phyloP scores from a whole-genome alignment of 2,797 vertebrate genomes.

The Mormyrus proboscirostris region DNA sequence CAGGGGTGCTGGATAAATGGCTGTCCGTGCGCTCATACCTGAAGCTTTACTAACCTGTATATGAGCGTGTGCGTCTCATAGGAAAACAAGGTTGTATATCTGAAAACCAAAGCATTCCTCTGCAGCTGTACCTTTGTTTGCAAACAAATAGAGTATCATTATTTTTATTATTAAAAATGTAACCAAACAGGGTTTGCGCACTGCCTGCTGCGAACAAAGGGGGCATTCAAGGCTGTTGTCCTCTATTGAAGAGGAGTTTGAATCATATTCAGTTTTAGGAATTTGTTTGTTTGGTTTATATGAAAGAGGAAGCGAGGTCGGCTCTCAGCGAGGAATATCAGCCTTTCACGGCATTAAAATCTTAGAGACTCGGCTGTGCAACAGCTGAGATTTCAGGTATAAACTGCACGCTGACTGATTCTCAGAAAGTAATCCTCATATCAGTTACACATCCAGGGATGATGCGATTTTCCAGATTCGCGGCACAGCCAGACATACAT shows the following conservation, averaged over 20 bases:
- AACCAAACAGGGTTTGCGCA: neutral
- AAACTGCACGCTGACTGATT: neutral
- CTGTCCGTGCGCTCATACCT: neutral
- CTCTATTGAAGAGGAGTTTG: slow-evolving; percentile 14
- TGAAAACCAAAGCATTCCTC: neutral
- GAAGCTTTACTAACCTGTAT: neutral
- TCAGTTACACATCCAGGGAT: neutral
- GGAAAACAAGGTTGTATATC: neutral
- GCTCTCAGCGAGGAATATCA: neutral
- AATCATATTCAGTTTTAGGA: neutral
- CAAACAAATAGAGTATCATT: slow-evolving; percentile 23
- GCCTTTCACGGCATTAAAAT: neutral
- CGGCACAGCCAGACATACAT: neutral
- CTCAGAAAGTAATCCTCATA: neutral
- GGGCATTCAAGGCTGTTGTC: neutral
- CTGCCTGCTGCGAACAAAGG: slow-evolving; percentile 13
- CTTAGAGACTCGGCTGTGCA: neutral
- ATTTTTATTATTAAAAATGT: slow-evolving; percentile 16
- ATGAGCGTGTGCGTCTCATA: neutral
- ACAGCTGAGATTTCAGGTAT: neutral
- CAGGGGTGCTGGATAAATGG: neutral
- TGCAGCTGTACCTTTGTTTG: neutral
- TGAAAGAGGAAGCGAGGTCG: neutral
- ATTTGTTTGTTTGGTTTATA: neutral
- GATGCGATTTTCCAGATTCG: neutral